Base-by-base conservation (phyloP, 2,113 vertebrate species). In the Burhinus bistriatus region DNA sequence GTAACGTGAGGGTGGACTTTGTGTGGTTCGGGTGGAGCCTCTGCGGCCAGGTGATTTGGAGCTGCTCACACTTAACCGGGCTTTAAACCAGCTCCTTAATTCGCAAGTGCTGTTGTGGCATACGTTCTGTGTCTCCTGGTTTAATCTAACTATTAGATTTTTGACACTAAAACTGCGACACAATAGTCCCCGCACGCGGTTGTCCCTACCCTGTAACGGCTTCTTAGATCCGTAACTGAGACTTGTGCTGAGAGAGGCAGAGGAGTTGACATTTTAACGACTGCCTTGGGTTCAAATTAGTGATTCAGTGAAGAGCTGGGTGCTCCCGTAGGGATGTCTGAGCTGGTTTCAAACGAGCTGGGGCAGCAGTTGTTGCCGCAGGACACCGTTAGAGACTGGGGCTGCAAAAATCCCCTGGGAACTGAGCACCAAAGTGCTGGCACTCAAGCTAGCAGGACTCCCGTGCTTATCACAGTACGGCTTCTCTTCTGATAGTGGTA, bases 181-280 rank as follows among this genome's bases (percentile, higher is more conserved):
- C 6, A 1, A 1, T 5, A 7, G 32, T 16, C 32, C 23, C 15
- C 2, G 0, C 1, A 0, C 19, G 27, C 25, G 2, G 16, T 26
- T 26, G 27, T n/a, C 7, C 11, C 25, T 19, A 3, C 6, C 2
- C 25, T 14, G 4, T 4, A 30, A 29, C 22, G 7, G 17, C 32
- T 42, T 23, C 29, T 11, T 7, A 3, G 54, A 5, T 32, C 47
- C 25, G 0, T 22, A 42, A 2, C 4, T 2, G 57, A 70, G 44
- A 26, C 44, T 30, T 34, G 5, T 1, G 4, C 11, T 1, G 7
- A 27, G 32, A 27, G n/a, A 52, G 21, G 7, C 12, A 8, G 7
- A 5, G 3, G 14, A 58, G 14, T 3, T n/a, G 15, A 4, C 40
- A 15, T 44, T 27, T 25, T 66, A 52, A 29, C 22, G 9, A 3